phyloP scores from a whole-genome alignment of 2,113 vertebrate genomes.

The Oryzias celebensis region DNA sequence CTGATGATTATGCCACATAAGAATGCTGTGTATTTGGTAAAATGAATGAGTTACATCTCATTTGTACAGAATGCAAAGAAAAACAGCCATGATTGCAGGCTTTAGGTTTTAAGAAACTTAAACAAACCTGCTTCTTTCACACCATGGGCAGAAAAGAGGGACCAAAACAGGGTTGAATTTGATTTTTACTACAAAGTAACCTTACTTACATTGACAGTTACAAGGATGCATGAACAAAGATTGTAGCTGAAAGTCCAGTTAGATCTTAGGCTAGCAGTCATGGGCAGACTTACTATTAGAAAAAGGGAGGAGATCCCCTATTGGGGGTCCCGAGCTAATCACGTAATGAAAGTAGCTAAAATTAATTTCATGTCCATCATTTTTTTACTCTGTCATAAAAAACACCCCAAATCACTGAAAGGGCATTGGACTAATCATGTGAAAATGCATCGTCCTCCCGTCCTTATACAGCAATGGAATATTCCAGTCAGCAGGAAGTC shows the following conservation, averaged over 20 bases:
- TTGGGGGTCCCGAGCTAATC: too few species aligned
- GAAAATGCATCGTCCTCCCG: too few species aligned
- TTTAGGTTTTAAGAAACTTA: conserved; percentile 32
- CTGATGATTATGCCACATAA: neutral
- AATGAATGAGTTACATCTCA: neutral
- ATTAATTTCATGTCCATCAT: too few species aligned
- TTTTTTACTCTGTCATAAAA: too few species aligned
- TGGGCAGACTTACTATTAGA: too few species aligned
- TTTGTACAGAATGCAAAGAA: neutral
- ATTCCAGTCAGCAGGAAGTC: too few species aligned
- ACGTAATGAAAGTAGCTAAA: too few species aligned
- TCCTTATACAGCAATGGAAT: too few species aligned
- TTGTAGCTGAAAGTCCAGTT: conserved; percentile 10
- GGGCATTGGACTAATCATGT: too few species aligned
- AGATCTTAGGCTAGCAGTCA: neutral
- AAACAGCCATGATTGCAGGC: conserved; percentile 50
- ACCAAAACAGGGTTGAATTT: conserved; percentile 55
- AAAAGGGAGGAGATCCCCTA: too few species aligned
- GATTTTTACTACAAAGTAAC: neutral
- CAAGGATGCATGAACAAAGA: conserved; percentile 9
- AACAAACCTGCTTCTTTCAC: conserved; percentile 76
- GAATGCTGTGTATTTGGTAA: conserved; percentile 4
- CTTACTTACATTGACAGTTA: conserved; percentile 6
- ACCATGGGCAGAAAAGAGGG: conserved; percentile 59
- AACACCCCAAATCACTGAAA: too few species aligned